Conservation (phyloP, 2,888 invertebrate genomes). For the Euspilapteryx auroguttella region DNA sequence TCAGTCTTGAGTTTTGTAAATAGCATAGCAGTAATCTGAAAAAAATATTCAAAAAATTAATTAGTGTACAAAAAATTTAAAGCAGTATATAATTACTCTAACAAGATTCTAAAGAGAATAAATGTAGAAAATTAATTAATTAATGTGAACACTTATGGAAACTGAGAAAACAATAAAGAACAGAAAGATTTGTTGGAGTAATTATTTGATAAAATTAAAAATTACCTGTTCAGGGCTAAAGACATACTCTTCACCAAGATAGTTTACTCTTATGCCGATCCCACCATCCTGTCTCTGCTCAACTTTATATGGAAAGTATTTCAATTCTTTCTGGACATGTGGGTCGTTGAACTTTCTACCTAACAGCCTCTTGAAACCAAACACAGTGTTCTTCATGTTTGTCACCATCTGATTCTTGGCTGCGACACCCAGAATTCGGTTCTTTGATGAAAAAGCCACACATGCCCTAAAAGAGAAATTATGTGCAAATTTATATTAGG, state of each 20-base stretch:
- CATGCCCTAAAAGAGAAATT: constrained; percentile 72
- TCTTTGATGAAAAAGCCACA: constrained; percentile 92
- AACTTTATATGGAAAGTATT: constrained; percentile 77
- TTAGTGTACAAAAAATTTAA: background rate
- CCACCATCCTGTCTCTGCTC: constrained; percentile 76
- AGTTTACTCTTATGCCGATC: constrained; percentile 87
- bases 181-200: background rate
- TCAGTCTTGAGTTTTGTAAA: constrained; percentile 95
- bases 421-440: constrained; percentile 91
- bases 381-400: constrained; percentile 96
- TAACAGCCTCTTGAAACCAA: constrained; percentile 89
- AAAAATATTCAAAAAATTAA: constrained; percentile 4
- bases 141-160: too few species aligned
- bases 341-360: constrained; percentile 91
- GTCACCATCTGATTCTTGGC: constrained; percentile 97
- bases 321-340: constrained; percentile 80
- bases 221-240: constrained; percentile 86
- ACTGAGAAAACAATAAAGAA: background rate
- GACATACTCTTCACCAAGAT: constrained; percentile 81
- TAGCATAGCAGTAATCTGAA: constrained; percentile 86
- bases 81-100: too few species aligned
- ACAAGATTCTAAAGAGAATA: too few species aligned
- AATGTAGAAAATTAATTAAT: too few species aligned
- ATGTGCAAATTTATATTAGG: background rate
- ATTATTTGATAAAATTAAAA: background rate